A percentile compares a stretch with the other conserved stretches of the same genome.
Conservation (phyloP, 2,888 invertebrate genomes). For the Drosophila prolongata region DNA sequence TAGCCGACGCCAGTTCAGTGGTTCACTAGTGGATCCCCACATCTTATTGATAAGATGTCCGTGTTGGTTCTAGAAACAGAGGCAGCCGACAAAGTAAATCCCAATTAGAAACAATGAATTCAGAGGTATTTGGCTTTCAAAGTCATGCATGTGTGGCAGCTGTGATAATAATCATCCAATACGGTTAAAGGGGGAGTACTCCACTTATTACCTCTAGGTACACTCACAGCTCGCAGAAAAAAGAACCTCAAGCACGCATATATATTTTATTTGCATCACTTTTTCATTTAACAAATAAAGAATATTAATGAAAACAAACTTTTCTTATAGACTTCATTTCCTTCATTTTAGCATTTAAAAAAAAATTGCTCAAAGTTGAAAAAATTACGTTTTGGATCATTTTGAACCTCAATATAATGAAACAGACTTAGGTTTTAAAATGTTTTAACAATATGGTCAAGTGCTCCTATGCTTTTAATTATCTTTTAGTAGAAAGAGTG, state of each 20-base stretch:
- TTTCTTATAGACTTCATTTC: too few species aligned
- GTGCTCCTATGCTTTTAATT: too few species aligned
- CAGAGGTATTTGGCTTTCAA: constrained; percentile 3
- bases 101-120: constrained; percentile 17
- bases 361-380: too few species aligned
- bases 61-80: constrained; percentile 4
- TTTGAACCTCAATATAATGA: too few species aligned
- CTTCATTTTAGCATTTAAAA: too few species aligned
- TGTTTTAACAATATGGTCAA: too few species aligned
- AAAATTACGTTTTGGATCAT: too few species aligned
- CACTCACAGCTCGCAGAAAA: not conserved
- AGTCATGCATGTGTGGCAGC: constrained; percentile 10
- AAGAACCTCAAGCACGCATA: not conserved
- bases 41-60: constrained; percentile 34
- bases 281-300: too few species aligned
- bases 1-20: constrained; percentile 5
- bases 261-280: not conserved
- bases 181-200: not conserved
- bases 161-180: not conserved
- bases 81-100: constrained; percentile 7
- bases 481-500: too few species aligned
- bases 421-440: too few species aligned
- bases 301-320: too few species aligned
- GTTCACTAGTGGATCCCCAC: constrained; percentile 54
- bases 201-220: not conserved